Evolutionary conservation across 2,888 invertebrate species (phyloP), one percentile per base, ranked within the genome.

Genomic region (Liodrosophila aerea): DNA sequence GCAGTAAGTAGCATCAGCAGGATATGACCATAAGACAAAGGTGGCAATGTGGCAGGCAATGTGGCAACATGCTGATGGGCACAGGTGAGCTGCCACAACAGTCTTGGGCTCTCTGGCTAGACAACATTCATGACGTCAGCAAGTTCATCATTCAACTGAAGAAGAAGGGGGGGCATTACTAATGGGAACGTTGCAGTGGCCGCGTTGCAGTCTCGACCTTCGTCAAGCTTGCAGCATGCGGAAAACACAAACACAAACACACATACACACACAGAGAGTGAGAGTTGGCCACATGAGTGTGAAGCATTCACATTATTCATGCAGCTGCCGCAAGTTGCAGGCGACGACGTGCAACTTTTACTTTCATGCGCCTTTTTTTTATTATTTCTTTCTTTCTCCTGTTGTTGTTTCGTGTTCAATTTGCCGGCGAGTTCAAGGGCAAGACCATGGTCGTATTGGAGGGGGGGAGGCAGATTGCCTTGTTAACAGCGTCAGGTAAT

Each of bases 351-450:
- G 64, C 61, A 73, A 78, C 85, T 78, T 78, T 85, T 66, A 85
- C 85, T 77, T 85, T 77, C 77, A 61, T 56, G 78, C 64, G 66
- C 62, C 49, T 81, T 16, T 37, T 16, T 13, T 13, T 13, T 13
- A n/a, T n/a, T n/a, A 49, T 81, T 16, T 37, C 9, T 13, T 22
- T 22, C 22, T 22, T 2, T 5, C 22, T 5, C 22, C 22, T 64
- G 52, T 61, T 37, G 64, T 65, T 53, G 60, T 61, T 84, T 74
- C 82, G 75, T 78, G 75, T 78, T 74, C 74, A 62, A 70, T 66
- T 78, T 64, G 63, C 80, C 80, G 83, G 67, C 72, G 83, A 78
- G 78, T 78, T 78, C 85, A 78, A 85, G 78, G 74, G 53, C 75
- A 69, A 60, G 66, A 66, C 54, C 49, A 69, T 53, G 64, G 64